These are phyloP conservation scores for Polylopha cassiicola DNA, from an alignment of 2,888 invertebrate species.

Conservation along the genomic window DNA sequence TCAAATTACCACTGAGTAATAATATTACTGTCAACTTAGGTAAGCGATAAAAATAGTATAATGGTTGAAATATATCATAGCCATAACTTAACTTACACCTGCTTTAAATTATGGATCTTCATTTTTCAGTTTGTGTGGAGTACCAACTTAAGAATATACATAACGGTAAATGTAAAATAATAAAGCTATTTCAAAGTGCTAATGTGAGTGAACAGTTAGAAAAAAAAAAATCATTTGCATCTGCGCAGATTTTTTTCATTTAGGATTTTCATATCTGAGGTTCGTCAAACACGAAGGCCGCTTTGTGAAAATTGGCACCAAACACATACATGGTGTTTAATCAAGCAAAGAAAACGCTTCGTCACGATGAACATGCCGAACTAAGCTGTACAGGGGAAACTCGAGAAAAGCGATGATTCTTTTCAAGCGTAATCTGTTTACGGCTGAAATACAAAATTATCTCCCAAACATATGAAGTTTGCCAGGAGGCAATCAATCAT, in stretches of 20 bases:
- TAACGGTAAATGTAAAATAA: not conserved
- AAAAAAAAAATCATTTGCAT: constrained; percentile 1
- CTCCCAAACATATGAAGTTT: constrained; percentile 75
- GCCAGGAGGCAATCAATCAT: constrained; percentile 69
- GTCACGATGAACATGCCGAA: constrained; percentile 51
- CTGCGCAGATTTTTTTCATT: constrained; percentile 2
- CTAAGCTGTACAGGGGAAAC: constrained; percentile 43
- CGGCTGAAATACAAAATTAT: constrained; percentile 76
- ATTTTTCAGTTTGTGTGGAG: constrained; percentile 15
- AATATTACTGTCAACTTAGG: too few species aligned
- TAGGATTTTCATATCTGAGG: too few species aligned
- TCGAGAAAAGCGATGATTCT: constrained; percentile 58
- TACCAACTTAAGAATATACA: constrained; percentile 6
- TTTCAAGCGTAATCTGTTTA: constrained; percentile 74
- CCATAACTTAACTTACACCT: too few species aligned
- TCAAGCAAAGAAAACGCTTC: constrained; percentile 48
- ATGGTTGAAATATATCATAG: too few species aligned
- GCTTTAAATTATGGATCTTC: too few species aligned
- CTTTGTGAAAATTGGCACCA: too few species aligned
- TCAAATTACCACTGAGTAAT: constrained; percentile 26
- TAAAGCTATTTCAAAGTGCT: constrained; percentile 9
- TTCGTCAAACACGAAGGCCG: too few species aligned
- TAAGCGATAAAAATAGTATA: too few species aligned
- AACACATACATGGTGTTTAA: constrained; percentile 38
- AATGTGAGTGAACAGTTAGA: not conserved